phyloP scores from a whole-genome alignment of 1,140 invertebrate species.

The Scaptomyza montana region DNA sequence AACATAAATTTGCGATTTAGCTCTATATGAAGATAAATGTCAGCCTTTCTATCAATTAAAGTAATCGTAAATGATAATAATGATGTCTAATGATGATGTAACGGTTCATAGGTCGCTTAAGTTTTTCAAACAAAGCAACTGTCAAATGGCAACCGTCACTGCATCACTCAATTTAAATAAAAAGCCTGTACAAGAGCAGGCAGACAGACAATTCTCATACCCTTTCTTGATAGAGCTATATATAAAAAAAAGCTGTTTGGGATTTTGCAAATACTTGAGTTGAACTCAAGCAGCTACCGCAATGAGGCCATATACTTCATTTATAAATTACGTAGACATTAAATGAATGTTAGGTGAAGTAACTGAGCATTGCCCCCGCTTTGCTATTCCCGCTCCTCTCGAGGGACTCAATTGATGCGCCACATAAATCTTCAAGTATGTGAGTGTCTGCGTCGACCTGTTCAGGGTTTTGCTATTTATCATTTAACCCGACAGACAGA shows the following conservation, averaged over 20 bases:
- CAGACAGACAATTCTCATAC: slow-evolving; percentile 7
- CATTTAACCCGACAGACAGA: slow-evolving; percentile 50
- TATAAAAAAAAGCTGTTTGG: not conserved
- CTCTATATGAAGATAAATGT: slow-evolving; percentile 3
- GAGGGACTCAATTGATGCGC: slow-evolving; percentile 65
- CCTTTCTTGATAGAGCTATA: not conserved
- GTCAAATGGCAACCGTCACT: slow-evolving; percentile 47
- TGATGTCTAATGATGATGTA: slow-evolving; percentile 26
- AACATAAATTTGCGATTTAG: not conserved
- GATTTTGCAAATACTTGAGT: slow-evolving; percentile 25
- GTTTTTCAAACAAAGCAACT: not conserved
- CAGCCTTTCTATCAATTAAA: slow-evolving; percentile 3
- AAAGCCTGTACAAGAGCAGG: not conserved
- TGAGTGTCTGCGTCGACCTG: slow-evolving; percentile 67
- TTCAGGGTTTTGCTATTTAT: slow-evolving; percentile 66
- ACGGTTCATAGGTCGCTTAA: slow-evolving; percentile 30
- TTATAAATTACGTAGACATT: slow-evolving; percentile 74
- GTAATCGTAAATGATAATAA: not conserved
- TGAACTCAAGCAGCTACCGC: slow-evolving; percentile 21
- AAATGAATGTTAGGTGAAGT: slow-evolving; percentile 31
- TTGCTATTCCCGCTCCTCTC: not conserved
- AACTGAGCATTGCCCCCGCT: not conserved
- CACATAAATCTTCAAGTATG: slow-evolving; percentile 76
- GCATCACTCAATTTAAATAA: slow-evolving; percentile 5
- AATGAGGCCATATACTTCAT: slow-evolving; percentile 71